Conservation (phyloP, 2,888 invertebrate species). For the Cerastoderma edule region DNA sequence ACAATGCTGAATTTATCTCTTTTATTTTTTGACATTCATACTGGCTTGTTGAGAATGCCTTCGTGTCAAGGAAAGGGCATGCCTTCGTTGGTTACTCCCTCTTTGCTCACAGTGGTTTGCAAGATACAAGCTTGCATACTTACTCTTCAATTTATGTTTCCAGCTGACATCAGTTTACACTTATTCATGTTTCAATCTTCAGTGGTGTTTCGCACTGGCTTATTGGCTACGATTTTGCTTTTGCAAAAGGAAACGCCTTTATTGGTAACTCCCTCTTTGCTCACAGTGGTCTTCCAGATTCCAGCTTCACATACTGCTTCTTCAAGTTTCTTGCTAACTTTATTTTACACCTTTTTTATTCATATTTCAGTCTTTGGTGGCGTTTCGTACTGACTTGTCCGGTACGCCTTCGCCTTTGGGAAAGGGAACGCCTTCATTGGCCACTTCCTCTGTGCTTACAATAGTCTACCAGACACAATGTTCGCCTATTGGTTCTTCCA, state of each 20-base stretch:
- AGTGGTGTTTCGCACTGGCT: constrained; percentile 74
- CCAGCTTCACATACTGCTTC: constrained; percentile 82
- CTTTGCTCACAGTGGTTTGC: too few relatives aligned
- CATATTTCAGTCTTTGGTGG: constrained; percentile 11
- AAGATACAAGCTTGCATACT: too few relatives aligned
- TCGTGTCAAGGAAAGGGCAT: too few relatives aligned
- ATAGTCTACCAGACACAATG: constrained; percentile 60
- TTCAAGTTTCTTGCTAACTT: constrained; percentile 86
- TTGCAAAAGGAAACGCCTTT: constrained; percentile 77
- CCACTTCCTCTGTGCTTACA: constrained; percentile 75
- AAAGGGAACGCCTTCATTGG: constrained; percentile 83
- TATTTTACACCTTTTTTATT: not conserved
- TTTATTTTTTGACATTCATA: too few relatives aligned
- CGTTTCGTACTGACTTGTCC: constrained; percentile 71
- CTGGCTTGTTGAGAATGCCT: too few relatives aligned
- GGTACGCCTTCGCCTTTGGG: constrained; percentile 75
- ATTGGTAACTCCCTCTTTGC: constrained; percentile 82
- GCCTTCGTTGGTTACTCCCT: too few relatives aligned
- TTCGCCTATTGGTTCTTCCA: constrained; percentile 85
- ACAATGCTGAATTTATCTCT: too few relatives aligned
- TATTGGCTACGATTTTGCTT: constrained; percentile 73
- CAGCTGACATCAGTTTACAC: not conserved
- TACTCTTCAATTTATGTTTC: too few relatives aligned
- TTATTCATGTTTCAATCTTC: constrained; percentile 73
- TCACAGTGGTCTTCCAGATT: constrained; percentile 62